phyloP scores from a whole-genome alignment of 2,888 invertebrate genomes.

The Temnothorax rugatulus region DNA sequence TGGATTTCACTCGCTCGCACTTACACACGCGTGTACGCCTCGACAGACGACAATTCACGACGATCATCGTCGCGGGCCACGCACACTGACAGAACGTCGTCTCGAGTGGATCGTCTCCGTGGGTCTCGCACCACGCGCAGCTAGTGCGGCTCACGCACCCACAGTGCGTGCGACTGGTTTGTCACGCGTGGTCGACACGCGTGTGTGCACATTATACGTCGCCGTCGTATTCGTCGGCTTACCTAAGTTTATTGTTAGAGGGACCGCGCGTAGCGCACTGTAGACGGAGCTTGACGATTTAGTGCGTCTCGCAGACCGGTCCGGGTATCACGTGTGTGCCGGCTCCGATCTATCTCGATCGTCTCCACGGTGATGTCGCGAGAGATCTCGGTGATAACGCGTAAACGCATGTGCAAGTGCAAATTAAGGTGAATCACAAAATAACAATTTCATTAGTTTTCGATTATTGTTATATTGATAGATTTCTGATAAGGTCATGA shows the following conservation, averaged over 20 bases:
- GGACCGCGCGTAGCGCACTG: slow-evolving; percentile 71
- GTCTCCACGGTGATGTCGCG: neutral
- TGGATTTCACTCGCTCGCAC: slow-evolving; percentile 32
- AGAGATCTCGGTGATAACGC: slow-evolving; percentile 14
- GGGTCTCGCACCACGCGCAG: slow-evolving; percentile 56
- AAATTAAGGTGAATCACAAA: neutral
- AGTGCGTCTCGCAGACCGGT: slow-evolving; percentile 78
- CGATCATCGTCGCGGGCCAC: slow-evolving; percentile 41
- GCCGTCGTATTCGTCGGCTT: slow-evolving; percentile 63
- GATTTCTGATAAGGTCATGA: neutral
- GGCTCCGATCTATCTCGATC: slow-evolving; percentile 25
- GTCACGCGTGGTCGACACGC: slow-evolving; percentile 68
- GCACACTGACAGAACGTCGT: slow-evolving; percentile 40
- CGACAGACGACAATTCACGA: slow-evolving; percentile 55
- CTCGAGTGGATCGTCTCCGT: slow-evolving; percentile 63
- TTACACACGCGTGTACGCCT: neutral
- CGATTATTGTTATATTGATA: neutral
- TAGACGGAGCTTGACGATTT: slow-evolving; percentile 77
- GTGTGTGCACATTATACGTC: slow-evolving; percentile 57
- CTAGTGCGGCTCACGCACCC: slow-evolving; percentile 63
- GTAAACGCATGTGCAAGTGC: slow-evolving; percentile 8
- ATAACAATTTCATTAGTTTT: neutral
- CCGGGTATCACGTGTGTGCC: slow-evolving; percentile 76
- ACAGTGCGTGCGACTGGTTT: slow-evolving; percentile 57
- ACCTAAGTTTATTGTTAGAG: slow-evolving; percentile 83